Evolutionary conservation across 2,888 invertebrate genomes (phyloP).

Genomic region (Pachycephus smyrnensis): DNA sequence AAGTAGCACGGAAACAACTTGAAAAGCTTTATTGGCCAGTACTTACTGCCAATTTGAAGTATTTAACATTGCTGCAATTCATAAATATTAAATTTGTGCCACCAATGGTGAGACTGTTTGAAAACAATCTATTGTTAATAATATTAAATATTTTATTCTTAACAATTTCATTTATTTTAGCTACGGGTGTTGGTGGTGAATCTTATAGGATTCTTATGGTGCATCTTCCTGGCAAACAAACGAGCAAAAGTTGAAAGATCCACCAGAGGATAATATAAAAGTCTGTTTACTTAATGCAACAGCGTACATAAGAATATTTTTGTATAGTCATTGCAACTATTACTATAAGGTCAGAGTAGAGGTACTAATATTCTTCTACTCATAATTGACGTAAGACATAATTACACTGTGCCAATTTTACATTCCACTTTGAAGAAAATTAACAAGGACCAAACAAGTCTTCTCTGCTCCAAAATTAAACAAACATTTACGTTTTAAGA

Average conservation of each 20-base stretch:
- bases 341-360: neutral
- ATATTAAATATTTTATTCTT: conserved; percentile 9
- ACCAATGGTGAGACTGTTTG: conserved; percentile 73
- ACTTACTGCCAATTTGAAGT: conserved; percentile 81
- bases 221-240: conserved; percentile 79
- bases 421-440: neutral
- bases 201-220: conserved; percentile 84
- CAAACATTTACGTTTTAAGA: neutral
- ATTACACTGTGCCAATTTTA: neutral
- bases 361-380: neutral
- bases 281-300: neutral
- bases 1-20: conserved; percentile 74
- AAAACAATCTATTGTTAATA: neutral
- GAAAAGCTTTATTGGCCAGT: conserved; percentile 75
- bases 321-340: neutral
- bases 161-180: conserved; percentile 69
- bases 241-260: conserved; percentile 64
- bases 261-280: neutral
- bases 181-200: conserved; percentile 81
- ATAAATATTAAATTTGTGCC: conserved; percentile 82
- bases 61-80: conserved; percentile 79
- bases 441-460: neutral
- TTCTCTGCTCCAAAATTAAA: neutral
- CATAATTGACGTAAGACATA: neutral
- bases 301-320: neutral